Conservation (phyloP, 2,113 vertebrate genomes). For the Cettia cetti region DNA sequence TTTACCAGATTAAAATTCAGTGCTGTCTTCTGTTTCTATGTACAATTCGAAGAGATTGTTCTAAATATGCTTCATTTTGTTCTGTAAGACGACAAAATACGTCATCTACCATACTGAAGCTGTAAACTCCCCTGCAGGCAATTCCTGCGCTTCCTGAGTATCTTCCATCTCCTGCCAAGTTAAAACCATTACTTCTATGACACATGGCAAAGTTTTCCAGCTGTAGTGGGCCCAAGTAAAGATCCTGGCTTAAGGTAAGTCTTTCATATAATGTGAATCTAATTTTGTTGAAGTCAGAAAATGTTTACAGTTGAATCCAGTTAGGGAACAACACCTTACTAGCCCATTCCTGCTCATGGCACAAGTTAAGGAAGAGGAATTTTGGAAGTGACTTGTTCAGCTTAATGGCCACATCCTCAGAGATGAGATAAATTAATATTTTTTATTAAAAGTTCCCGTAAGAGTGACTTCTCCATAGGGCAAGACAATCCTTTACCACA, state of each 20-base stretch:
- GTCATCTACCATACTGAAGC: not conserved
- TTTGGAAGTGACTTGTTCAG: not conserved
- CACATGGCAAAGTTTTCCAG: not conserved
- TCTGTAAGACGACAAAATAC: not conserved
- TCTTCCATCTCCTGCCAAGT: not conserved
- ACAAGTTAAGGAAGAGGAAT: not conserved
- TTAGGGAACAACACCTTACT: not conserved
- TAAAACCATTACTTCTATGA: not conserved
- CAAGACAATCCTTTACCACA: not conserved
- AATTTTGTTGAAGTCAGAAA: not conserved
- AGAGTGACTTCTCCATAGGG: not conserved
- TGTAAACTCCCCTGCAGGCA: not conserved
- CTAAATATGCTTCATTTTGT: not conserved
- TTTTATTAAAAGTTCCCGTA: not conserved
- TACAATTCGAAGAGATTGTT: not conserved
- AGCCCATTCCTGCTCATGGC: not conserved
- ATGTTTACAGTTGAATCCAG: not conserved
- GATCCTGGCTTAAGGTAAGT: not conserved
- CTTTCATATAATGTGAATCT: not conserved
- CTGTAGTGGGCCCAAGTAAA: not conserved
- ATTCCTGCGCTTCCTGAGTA: not conserved
- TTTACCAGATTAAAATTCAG: not conserved
- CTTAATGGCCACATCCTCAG: not conserved
- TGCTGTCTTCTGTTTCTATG: not conserved
- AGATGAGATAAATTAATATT: not conserved